Base-by-base conservation (phyloP, 2,888 invertebrate species). In the Phorcus lineatus region DNA sequence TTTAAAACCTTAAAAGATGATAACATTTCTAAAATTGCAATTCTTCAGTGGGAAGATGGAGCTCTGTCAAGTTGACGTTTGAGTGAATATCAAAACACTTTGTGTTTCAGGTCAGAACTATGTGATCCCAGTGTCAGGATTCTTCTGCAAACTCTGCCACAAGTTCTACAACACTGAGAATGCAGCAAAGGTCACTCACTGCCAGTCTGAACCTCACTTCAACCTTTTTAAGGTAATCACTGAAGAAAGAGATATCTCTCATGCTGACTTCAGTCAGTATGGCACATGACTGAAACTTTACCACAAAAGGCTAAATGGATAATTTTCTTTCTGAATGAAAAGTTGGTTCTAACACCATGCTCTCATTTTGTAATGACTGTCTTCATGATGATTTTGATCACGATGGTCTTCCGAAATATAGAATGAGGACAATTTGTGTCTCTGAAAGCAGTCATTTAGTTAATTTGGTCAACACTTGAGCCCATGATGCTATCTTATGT, bases 121-220 rank as follows among this genome's bases (percentile, higher is more conserved):
- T 83, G 86, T 92, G 2, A 84, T 91, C 22, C 88, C 90, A 28
- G 91, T 92, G 53, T 87, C 90, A 13, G 92, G 92, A 3, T 92
- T 86, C 86, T 92, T 91, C 88, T 92, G 92, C 83, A 91, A 91
- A 81, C 84, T 92, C 17, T 92, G 92, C 81, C 88, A 90, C 84
- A 91, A 91, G 87, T 92, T 92, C 84, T 92, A 91, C 85, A 90
- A 89, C 84, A 91, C 87, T 77, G 91, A 91, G 80, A 80, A 84
- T 13, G 85, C 89, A 70, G 92, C 91, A 40, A 90, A 86, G 77
- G 85, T 83, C 2, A 81, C 81, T 2, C 91, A 91, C 78, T 90
- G 90, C 81, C 86, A 90, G 82, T 88, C 89, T 7, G 82, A 88
- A 70, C 40, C 84, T 6, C 91, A 91, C 79, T 90, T 85, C 81